Evolutionary conservation across 1,140 invertebrate genomes (phyloP).

Genomic region (Andrena cerasifolii): DNA sequence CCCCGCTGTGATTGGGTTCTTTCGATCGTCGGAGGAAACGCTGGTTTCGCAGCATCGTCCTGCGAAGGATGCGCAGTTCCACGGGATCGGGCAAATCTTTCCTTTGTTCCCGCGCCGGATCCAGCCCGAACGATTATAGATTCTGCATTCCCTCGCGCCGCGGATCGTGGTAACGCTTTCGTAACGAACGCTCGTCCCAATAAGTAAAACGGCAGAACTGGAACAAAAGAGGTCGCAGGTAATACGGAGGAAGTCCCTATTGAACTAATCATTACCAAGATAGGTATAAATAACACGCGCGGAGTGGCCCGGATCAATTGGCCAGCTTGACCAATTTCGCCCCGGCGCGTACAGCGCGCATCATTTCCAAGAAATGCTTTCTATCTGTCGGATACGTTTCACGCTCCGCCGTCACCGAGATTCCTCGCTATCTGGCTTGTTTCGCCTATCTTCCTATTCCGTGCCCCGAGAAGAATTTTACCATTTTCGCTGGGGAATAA

Average conservation of each 20-base stretch:
- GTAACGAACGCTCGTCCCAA: conserved; percentile 50
- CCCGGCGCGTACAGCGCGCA: not conserved
- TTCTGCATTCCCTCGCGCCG: conserved; percentile 14
- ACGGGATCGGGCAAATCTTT: not conserved
- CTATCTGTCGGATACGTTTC: not conserved
- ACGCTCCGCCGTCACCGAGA: no score
- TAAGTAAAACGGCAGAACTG: conserved; percentile 54
- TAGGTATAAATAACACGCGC: conserved; percentile 63
- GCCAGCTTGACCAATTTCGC: conserved; percentile 53
- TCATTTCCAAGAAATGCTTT: conserved; percentile 48
- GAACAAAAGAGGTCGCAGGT: conserved; percentile 69
- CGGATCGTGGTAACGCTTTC: conserved; percentile 19
- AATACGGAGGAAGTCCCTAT: conserved; percentile 68
- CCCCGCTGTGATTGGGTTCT: no score
- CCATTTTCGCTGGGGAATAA: no score
- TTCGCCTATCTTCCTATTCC: no score
- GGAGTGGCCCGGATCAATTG: conserved; percentile 61
- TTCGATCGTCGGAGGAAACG: no score
- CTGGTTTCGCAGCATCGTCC: no score
- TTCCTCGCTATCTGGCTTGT: no score
- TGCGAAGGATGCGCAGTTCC: not conserved
- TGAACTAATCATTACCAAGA: conserved; percentile 70
- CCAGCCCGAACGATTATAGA: not conserved
- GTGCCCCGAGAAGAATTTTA: no score
- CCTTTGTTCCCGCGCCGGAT: not conserved